Evolutionary conservation across 1,140 invertebrate species (phyloP).

Genomic region (Trichomalopsis sarcophagae): DNA sequence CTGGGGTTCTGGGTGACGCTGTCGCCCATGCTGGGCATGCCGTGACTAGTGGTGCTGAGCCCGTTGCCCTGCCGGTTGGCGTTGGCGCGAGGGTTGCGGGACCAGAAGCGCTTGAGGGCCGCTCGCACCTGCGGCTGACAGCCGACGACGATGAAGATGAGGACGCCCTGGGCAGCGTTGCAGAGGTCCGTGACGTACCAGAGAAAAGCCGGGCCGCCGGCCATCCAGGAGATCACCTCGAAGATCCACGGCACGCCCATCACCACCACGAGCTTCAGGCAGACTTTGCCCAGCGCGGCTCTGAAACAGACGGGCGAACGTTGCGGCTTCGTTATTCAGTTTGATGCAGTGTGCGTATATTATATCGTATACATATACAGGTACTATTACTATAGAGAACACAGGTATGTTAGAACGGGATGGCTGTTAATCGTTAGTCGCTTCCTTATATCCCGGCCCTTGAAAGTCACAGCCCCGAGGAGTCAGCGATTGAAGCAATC

Average conservation of each 20-base stretch:
- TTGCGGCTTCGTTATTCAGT: neutral
- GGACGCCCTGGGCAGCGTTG: constrained; percentile 90
- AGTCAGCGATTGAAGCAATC: neutral
- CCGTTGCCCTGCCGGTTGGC: constrained; percentile 74
- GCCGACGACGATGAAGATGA: constrained; percentile 91
- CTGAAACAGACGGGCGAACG: constrained; percentile 72
- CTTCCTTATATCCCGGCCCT: neutral
- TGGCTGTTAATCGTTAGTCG: too few species aligned
- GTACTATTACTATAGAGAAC: neutral
- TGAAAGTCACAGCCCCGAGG: neutral
- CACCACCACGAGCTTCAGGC: constrained; percentile 88
- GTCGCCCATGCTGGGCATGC: constrained; percentile 85
- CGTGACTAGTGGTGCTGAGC: constrained; percentile 81
- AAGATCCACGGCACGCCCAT: constrained; percentile 91
- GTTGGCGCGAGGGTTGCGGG: constrained; percentile 76
- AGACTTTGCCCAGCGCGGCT: constrained; percentile 85
- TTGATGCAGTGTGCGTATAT: neutral
- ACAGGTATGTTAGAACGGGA: too few species aligned
- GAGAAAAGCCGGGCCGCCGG: constrained; percentile 84
- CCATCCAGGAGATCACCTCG: constrained; percentile 85
- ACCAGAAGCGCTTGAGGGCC: constrained; percentile 80
- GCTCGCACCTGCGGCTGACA: constrained; percentile 89
- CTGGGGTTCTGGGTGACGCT: constrained; percentile 83
- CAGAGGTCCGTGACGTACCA: constrained; percentile 89
- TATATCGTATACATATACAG: neutral